Conservation (phyloP, 2,888 invertebrate species). For the Brachypalpus laphriformis region DNA sequence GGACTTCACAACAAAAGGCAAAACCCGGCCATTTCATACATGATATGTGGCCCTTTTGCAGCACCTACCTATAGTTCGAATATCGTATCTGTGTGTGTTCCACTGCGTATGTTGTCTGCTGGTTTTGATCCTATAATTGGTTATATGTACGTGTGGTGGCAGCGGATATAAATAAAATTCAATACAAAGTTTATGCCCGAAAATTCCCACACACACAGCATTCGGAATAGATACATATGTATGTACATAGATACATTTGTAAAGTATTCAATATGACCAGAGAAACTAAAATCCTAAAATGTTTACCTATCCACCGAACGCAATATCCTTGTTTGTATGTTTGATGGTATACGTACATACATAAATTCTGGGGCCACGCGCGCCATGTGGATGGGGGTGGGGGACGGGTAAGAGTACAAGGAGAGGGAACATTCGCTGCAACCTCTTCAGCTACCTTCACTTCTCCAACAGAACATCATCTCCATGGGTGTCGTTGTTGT, state of each 20-base stretch:
- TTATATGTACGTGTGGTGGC: slow-evolving; percentile 46
- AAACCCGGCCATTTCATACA: slow-evolving; percentile 56
- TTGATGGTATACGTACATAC: slow-evolving; percentile 30
- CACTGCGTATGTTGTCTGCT: slow-evolving; percentile 47
- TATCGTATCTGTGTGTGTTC: slow-evolving; percentile 20
- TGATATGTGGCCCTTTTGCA: slow-evolving; percentile 54
- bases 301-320: slow-evolving; percentile 66
- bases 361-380: slow-evolving; percentile 67
- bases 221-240: slow-evolving; percentile 45
- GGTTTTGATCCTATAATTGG: slow-evolving; percentile 66
- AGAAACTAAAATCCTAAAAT: slow-evolving; percentile 71
- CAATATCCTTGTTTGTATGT: slow-evolving; percentile 64
- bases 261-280: slow-evolving; percentile 62
- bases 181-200: slow-evolving; percentile 68
- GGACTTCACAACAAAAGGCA: slow-evolving; percentile 68
- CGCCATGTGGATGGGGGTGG: slow-evolving; percentile 10
- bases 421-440: slow-evolving; percentile 50
- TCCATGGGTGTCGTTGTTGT: slow-evolving; percentile 38
- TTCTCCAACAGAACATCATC: slow-evolving; percentile 19
- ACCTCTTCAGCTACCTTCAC: slow-evolving; percentile 51
- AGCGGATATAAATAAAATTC: slow-evolving; percentile 73
- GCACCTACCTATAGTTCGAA: slow-evolving; percentile 53
- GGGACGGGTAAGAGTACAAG: neutral
- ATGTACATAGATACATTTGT: slow-evolving; percentile 57
- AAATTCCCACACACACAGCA: slow-evolving; percentile 55